Evolutionary conservation across 2,888 invertebrate species (phyloP), one percentile per base, ranked within the genome.

Genomic region (Notodonta dromedarius): DNA sequence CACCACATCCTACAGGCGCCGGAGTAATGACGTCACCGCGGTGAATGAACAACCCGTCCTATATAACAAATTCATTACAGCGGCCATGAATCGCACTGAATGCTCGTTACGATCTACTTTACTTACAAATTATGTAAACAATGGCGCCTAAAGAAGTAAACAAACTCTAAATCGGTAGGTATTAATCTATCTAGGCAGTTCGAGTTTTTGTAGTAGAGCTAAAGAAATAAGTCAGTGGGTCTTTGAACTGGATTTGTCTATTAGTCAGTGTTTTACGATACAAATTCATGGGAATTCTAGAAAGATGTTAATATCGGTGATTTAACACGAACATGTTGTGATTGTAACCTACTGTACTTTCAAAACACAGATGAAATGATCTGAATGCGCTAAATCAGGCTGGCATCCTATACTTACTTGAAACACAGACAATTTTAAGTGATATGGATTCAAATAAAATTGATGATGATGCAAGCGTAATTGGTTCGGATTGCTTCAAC

Each of bases 11-110:
- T 35, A 12, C 52, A 52, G 13, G 60, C 54, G 61, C 58, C 64
- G 63, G 50, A 13, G 13, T 24, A 52, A 54, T 74, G 68, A 72
- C 72, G 70, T 70, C 70, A 70, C 57, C 55, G 56, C 46, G 56
- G 63, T 63, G 61, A 73, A 74, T 74, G 71, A 74, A 73, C 74
- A 71, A 64, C 65, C 65, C 67, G 65, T 62, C 60, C 62, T 57
- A 68, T 71, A 60, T 71, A 66, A 55, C 71, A 66, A 67, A 71
- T 71, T 68, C 65, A 60, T 68, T 56, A 60, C 59, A 54, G 24
- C 54, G 14, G 62, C 59, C 66, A 57, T 65, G 14, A 66, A 68
- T 61, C 60, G 70, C 51, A 2, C 16, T 13, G 56, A 40, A 40
- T 14, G 40, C 12, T 5, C 13, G 13, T 55, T 40, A 54, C 56